Percentiles rank a stretch among this genome's conserved stretches.
phyloP scores from a whole-genome alignment of 2,888 invertebrate genomes.

The Notodonta ziczac region DNA sequence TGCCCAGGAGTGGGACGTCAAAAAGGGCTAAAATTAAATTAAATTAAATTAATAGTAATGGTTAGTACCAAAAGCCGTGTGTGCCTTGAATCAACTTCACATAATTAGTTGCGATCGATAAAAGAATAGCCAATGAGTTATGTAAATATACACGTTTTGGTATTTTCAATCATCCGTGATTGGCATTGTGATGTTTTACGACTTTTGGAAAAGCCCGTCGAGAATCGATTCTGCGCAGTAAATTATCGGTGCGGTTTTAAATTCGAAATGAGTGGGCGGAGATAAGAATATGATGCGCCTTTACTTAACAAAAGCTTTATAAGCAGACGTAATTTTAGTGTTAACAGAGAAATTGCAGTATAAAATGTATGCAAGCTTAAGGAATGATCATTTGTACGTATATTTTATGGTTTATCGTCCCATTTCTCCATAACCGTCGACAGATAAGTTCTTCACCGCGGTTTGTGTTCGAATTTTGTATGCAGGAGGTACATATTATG shows the following conservation, averaged over 20 bases:
- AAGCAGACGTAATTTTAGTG: neutral
- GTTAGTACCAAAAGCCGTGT: neutral
- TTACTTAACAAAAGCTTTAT: neutral
- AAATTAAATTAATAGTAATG: no score
- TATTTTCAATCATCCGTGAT: neutral
- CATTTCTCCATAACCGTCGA: neutral
- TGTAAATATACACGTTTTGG: neutral
- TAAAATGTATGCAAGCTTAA: neutral
- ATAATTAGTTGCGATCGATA: neutral
- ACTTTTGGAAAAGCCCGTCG: neutral
- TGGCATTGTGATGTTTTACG: neutral
- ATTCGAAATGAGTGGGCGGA: neutral
- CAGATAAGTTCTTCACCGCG: neutral
- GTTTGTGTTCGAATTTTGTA: neutral
- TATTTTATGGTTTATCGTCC: neutral
- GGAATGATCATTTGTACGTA: neutral
- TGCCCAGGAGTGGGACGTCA: no score
- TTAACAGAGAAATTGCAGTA: no score
- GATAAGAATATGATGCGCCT: neutral
- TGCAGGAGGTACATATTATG: neutral
- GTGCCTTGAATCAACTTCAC: neutral
- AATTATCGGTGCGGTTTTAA: neutral
- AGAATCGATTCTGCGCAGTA: neutral
- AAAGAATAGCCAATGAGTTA: neutral
- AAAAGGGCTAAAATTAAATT: no score